Conservation (phyloP, 2,888 invertebrate genomes). For the Pristionchus japonicus region DNA sequence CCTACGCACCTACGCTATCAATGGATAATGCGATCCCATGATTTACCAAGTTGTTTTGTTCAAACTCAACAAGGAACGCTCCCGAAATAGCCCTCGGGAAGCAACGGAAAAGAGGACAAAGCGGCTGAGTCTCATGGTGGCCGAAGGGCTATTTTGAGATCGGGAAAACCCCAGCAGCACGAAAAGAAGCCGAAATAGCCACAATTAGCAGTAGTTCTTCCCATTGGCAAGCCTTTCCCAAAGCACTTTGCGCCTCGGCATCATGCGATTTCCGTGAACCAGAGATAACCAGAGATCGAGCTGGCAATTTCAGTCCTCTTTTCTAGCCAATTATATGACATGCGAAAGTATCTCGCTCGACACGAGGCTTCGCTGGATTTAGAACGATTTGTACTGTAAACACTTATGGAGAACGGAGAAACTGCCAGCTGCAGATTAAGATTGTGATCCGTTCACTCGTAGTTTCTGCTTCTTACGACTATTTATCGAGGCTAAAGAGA, state of each 20-base stretch:
- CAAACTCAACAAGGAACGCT: neutral
- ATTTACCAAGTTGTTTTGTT: neutral
- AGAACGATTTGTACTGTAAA: neutral
- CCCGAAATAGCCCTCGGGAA: neutral
- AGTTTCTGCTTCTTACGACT: neutral
- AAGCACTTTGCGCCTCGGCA: neutral
- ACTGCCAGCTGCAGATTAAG: neutral
- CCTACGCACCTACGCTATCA: too few relatives aligned
- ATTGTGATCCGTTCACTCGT: neutral
- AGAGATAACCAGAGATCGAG: neutral
- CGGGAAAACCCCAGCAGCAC: neutral
- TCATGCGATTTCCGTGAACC: neutral
- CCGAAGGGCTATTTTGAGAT: neutral
- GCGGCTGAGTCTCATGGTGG: neutral
- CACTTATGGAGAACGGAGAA: neutral
- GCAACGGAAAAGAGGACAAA: neutral
- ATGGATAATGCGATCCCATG: neutral
- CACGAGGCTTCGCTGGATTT: neutral
- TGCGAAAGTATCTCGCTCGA: neutral
- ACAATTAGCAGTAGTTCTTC: neutral
- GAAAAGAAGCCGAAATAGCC: neutral
- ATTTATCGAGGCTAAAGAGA: neutral
- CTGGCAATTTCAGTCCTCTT: too few relatives aligned
- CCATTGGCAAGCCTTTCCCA: neutral
- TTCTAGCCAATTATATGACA: neutral